phyloP scores from a whole-genome alignment of 2,797 vertebrate genomes.

The Anabacerthia variegaticeps region DNA sequence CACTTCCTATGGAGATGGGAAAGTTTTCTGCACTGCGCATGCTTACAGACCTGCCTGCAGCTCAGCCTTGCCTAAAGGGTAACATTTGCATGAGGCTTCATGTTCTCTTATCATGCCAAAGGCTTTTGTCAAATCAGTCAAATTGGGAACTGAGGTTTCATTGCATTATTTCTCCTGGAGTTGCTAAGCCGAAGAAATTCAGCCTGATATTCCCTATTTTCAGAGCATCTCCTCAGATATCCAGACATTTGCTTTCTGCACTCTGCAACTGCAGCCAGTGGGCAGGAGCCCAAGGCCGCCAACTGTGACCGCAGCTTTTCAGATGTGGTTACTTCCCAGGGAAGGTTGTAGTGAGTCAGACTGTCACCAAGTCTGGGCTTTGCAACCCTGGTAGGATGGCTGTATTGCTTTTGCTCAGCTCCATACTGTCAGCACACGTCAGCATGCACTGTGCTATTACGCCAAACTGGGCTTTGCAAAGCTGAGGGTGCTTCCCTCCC shows the following conservation, averaged over 20 bases:
- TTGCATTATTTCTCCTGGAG: not conserved
- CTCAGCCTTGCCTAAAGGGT: not conserved
- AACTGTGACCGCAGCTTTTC: not conserved
- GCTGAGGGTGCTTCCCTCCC: not conserved
- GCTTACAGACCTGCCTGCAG: not conserved
- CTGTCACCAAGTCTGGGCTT: not conserved
- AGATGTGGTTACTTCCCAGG: not conserved
- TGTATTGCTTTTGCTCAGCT: not conserved
- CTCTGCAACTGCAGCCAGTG: not conserved
- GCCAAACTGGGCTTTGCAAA: not conserved
- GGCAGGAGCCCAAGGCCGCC: not conserved
- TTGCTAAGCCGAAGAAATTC: not conserved
- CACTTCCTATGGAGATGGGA: not conserved
- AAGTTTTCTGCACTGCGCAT: not conserved
- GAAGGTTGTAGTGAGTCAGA: not conserved
- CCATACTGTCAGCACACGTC: not conserved
- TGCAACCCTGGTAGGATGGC: not conserved
- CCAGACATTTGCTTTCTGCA: not conserved
- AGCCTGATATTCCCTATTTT: not conserved
- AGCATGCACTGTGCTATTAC: not conserved
- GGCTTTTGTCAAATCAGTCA: not conserved
- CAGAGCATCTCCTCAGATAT: not conserved
- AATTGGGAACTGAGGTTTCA: not conserved
- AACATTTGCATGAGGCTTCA: accelerated
- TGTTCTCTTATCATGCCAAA: not conserved